A percentile compares a stretch with the other conserved stretches of the same genome.
These are phyloP conservation scores for Apistogramma diplotaenia DNA, from an alignment of 2,113 vertebrate genomes.

Conservation along the genomic window DNA sequence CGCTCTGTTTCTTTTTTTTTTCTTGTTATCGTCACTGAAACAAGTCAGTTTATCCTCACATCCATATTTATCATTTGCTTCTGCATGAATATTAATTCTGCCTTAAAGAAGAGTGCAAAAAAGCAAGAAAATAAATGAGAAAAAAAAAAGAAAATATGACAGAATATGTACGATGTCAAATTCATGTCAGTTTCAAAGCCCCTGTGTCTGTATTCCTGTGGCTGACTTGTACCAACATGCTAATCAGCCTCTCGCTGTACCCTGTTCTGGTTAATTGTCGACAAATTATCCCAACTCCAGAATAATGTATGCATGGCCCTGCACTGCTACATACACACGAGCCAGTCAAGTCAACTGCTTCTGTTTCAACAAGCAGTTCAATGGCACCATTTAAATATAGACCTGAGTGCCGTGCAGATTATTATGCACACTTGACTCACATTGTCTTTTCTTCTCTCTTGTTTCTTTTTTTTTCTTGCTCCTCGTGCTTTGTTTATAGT, in stretches of 20 bases:
- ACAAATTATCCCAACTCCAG: constrained; percentile 78
- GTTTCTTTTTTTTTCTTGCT: neutral
- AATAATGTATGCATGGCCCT: constrained; percentile 81
- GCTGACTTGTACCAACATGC: constrained; percentile 68
- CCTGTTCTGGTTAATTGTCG: constrained; percentile 71
- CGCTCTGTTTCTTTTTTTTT: constrained; percentile 31
- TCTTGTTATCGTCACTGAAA: constrained; percentile 64
- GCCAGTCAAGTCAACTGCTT: constrained; percentile 40
- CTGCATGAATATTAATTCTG: constrained; percentile 70
- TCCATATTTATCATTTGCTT: constrained; percentile 69
- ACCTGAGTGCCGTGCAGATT: constrained; percentile 29
- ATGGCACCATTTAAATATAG: constrained; percentile 65
- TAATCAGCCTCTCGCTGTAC: constrained; percentile 66
- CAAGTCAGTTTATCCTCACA: constrained; percentile 60
- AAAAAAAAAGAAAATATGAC: constrained; percentile 42
- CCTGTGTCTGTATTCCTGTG: constrained; percentile 64
- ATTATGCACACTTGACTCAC: constrained; percentile 54
- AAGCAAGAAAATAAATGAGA: constrained; percentile 45
- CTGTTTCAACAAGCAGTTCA: constrained; percentile 63
- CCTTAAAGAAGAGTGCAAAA: constrained; percentile 45
- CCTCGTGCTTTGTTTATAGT: constrained; percentile 19
- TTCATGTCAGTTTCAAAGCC: constrained; percentile 72
- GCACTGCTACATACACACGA: constrained; percentile 43
- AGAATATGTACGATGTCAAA: constrained; percentile 51
- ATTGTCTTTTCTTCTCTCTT: neutral